Percentiles rank a stretch among this genome's conserved stretches.
Evolutionary conservation across 2,888 invertebrate species (phyloP).

Genomic region (Drosophila sordidapex): DNA sequence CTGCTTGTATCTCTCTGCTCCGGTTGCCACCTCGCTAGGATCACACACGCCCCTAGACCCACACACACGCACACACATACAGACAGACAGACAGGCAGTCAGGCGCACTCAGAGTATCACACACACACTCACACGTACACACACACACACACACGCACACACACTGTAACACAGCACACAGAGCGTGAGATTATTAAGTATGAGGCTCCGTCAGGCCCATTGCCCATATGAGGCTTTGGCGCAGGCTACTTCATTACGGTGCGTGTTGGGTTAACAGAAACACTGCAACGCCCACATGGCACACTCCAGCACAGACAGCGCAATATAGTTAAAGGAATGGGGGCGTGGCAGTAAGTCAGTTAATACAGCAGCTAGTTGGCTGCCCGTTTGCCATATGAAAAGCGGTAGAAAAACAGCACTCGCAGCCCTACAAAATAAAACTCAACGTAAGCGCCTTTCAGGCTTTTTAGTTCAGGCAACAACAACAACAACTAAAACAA

Average conservation of each 20-base stretch:
- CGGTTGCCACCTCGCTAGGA: conserved; percentile 51
- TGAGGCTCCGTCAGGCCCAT: conserved; percentile 74
- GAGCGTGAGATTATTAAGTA: conserved; percentile 68
- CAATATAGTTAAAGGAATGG: conserved; percentile 37
- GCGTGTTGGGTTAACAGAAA: conserved; percentile 66
- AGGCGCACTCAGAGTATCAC: conserved; percentile 17
- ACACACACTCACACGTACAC: conserved; percentile 26
- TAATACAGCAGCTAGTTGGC: conserved; percentile 77
- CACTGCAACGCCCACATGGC: conserved; percentile 30
- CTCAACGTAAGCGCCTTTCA: conserved; percentile 74
- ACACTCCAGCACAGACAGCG: conserved; percentile 11
- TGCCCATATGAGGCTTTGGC: conserved; percentile 66
- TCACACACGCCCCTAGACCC: conserved; percentile 28
- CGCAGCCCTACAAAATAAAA: conserved; percentile 67
- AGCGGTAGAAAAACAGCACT: conserved; percentile 52
- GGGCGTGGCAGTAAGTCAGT: conserved; percentile 73
- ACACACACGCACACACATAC: neutral
- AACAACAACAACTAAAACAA: conserved; percentile 20
- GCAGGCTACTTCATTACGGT: conserved; percentile 77
- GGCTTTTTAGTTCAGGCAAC: conserved; percentile 71
- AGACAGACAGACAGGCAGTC: conserved; percentile 18
- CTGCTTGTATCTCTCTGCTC: conserved; percentile 41
- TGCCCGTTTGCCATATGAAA: conserved; percentile 54
- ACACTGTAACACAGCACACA: conserved; percentile 2
- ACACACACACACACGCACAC: neutral